phyloP scores from a whole-genome alignment of 2,113 vertebrate genomes.

The Campylomormyrus numenius region DNA sequence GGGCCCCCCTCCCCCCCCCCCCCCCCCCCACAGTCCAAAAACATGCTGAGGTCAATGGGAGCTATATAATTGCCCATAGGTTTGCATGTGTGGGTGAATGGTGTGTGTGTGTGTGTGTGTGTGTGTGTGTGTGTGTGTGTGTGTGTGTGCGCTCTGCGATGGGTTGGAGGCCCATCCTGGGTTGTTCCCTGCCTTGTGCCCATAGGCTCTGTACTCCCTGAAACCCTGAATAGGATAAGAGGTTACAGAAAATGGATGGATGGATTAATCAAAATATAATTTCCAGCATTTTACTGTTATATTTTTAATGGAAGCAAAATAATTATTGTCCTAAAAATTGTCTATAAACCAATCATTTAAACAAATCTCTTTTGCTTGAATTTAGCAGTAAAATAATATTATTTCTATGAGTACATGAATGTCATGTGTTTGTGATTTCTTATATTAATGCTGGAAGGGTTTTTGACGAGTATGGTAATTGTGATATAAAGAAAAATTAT shows the following conservation, averaged over 20 bases:
- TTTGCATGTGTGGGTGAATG: neutral
- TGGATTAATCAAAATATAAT: neutral
- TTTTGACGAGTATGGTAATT: neutral
- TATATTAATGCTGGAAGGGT: neutral
- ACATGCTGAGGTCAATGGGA: neutral
- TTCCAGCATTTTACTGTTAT: neutral
- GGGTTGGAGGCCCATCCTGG: neutral
- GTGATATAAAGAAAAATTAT: neutral
- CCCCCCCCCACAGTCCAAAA: neutral
- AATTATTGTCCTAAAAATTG: neutral
- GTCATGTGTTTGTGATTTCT: neutral
- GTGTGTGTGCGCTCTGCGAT: too few relatives aligned
- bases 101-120: neutral
- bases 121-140: neutral
- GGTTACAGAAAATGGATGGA: neutral
- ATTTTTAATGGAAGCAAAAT: neutral
- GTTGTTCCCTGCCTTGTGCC: neutral
- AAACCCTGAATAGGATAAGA: neutral
- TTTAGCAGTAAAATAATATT: neutral
- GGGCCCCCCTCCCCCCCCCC: too few relatives aligned
- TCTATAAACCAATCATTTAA: neutral
- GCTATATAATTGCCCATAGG: neutral
- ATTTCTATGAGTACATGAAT: neutral
- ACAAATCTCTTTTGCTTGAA: neutral
- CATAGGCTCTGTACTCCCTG: neutral